phyloP scores from a whole-genome alignment of 2,888 invertebrate species.

The Hylaea fasciaria region DNA sequence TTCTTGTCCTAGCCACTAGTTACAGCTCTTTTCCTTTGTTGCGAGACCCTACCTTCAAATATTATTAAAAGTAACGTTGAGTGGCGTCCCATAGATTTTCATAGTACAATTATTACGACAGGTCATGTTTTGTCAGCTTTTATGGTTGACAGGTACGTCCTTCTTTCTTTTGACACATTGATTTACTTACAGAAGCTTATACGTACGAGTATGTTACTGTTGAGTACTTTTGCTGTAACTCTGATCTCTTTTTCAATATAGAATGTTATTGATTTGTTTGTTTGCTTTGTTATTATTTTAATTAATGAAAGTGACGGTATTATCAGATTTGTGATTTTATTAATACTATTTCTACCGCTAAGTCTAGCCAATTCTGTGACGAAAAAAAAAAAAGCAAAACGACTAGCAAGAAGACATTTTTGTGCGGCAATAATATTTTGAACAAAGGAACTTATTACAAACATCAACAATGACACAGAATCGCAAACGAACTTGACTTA shows the following conservation, averaged over 20 bases:
- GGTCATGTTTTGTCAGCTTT: conserved; percentile 37
- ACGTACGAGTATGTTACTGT: neutral
- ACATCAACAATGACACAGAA: conserved; percentile 39
- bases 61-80: conserved; percentile 21
- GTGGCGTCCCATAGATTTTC: conserved; percentile 25
- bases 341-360: no score
- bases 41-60: neutral
- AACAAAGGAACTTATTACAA: neutral
- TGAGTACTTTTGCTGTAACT: no score
- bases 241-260: no score
- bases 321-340: no score
- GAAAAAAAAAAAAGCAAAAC: no score
- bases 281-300: no score
- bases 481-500: conserved; percentile 17
- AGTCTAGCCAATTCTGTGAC: no score
- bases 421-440: no score
- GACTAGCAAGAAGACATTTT: no score
- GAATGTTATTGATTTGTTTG: no score
- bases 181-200: conserved; percentile 21
- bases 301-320: no score
- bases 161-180: conserved; percentile 25
- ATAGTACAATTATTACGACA: conserved; percentile 32
- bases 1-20: neutral
- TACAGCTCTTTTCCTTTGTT: neutral
- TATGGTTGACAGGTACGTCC: conserved; percentile 32